Base-by-base conservation (phyloP, 2,888 invertebrate species). In the Dromius quadrimaculatus region DNA sequence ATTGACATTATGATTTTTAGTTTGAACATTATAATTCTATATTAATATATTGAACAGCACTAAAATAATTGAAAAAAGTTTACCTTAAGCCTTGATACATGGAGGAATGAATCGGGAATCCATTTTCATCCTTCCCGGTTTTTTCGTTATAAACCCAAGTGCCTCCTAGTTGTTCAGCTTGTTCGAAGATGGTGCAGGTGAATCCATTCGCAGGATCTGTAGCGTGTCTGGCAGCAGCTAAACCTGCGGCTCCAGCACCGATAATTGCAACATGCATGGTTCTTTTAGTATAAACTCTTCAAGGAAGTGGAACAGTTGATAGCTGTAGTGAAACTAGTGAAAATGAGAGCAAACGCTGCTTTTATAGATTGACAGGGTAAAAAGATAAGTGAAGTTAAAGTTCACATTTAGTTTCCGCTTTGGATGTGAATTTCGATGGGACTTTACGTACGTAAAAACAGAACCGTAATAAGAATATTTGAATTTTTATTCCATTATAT, bases 211-310 rank as follows among this genome's bases (percentile, higher is more conserved):
- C 82, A 43, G 86, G 80, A 19, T 70, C 70, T 2, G 28, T 34
- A 36, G 87, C 86, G 75, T 91, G 90, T 19, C 89, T 85, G 1
- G 92, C 87, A 1, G 92, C 90, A 76, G 90, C 89, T 17, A 95
- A 84, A 0, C 95, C 95, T 0, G 93, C 92, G 0, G 92, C 92
- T 1, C 95, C 95, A 0, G 93, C 93, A 2, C 95, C 95, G 75
- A 95, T 89, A 23, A 95, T 87, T 50, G 87, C 89, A 2, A 89
- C 84, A 71, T 83, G 80, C 79, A 82, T 69, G 3, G n/a, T n/a
- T n/a, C n/a, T n/a, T 59, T 17, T 22, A 17, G n/a, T n/a, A n/a
- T n/a, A n/a, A n/a, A n/a, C n/a, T n/a, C n/a, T n/a, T n/a, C n/a
- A n/a, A n/a, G n/a, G n/a, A n/a, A n/a, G n/a, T n/a, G n/a, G 17